phyloP scores from a whole-genome alignment of 2,888 invertebrate genomes.

The Sepiola atlantica region DNA sequence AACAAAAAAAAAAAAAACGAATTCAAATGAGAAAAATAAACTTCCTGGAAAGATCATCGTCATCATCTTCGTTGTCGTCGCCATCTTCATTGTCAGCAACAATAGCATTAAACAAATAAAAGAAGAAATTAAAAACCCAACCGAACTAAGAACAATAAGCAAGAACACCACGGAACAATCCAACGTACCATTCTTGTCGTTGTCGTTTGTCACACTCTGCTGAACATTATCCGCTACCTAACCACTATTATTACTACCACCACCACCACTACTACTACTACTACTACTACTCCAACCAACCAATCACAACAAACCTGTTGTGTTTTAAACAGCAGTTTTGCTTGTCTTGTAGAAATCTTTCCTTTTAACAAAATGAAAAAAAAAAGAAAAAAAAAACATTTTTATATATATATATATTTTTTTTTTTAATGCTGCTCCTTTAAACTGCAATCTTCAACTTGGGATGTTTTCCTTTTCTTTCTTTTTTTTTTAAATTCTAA shows the following conservation, averaged over 20 bases:
- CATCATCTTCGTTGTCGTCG: conserved; percentile 32
- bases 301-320: conserved; percentile 35
- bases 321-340: conserved; percentile 46
- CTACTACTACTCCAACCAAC: not conserved
- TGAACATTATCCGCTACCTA: conserved; percentile 9
- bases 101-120: not conserved
- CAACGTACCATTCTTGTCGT: conserved; percentile 3
- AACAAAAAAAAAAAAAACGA: too few relatives aligned
- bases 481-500: conserved; percentile 15
- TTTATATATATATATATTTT: not conserved
- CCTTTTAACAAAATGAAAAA: not conserved
- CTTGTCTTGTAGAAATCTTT: conserved; percentile 6
- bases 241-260: conserved; percentile 6
- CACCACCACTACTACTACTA: not conserved
- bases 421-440: conserved; percentile 23
- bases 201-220: not conserved
- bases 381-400: not conserved
- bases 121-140: too few relatives aligned
- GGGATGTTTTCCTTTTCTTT: not conserved
- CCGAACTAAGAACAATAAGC: not conserved
- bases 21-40: not conserved
- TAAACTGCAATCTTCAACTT: conserved; percentile 9
- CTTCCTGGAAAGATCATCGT: conserved; percentile 19
- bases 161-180: not conserved
- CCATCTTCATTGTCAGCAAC: conserved; percentile 22